These are phyloP conservation scores for Ataeniobius toweri DNA, from an alignment of 2,797 vertebrate species.

Conservation along the genomic window DNA sequence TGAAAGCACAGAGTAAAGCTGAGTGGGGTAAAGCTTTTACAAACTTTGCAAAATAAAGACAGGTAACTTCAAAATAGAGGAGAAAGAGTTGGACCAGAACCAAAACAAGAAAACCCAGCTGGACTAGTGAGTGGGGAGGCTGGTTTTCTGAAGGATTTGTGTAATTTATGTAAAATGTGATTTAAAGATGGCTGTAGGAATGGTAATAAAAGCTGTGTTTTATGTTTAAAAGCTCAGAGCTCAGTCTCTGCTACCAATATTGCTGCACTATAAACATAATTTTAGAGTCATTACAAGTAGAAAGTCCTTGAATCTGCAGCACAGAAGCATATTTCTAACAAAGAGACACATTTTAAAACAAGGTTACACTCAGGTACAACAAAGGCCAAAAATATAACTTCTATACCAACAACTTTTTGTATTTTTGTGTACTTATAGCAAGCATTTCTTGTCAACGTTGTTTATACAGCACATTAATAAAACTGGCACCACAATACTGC, in stretches of 20 bases:
- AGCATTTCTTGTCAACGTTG: not conserved
- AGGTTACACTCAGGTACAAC: not conserved
- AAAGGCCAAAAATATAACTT: not conserved
- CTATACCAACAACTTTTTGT: not conserved
- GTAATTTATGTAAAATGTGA: slow-evolving; percentile 27
- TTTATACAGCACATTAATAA: not conserved
- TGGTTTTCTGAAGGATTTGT: slow-evolving; percentile 11
- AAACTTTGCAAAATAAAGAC: slow-evolving; percentile 6
- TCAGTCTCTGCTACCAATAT: not conserved
- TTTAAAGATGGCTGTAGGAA: not conserved
- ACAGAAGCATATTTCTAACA: not conserved
- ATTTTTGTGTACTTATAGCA: not conserved
- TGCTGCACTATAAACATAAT: not conserved
- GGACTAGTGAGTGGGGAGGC: not conserved
- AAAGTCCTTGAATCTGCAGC: not conserved
- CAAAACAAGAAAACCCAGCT: not conserved
- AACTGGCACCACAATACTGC: not conserved
- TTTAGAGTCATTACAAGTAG: not conserved
- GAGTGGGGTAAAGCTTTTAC: slow-evolving; percentile 11
- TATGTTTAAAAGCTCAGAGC: slow-evolving; percentile 14
- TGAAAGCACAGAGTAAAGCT: not conserved
- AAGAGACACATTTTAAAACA: not conserved
- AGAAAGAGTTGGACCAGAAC: not conserved
- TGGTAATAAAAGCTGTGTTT: not conserved
- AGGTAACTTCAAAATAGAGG: slow-evolving; percentile 16